These are phyloP conservation scores for Vulpes ferrilata DNA, from an alignment of 2,113 vertebrate genomes.

Conservation along the genomic window DNA sequence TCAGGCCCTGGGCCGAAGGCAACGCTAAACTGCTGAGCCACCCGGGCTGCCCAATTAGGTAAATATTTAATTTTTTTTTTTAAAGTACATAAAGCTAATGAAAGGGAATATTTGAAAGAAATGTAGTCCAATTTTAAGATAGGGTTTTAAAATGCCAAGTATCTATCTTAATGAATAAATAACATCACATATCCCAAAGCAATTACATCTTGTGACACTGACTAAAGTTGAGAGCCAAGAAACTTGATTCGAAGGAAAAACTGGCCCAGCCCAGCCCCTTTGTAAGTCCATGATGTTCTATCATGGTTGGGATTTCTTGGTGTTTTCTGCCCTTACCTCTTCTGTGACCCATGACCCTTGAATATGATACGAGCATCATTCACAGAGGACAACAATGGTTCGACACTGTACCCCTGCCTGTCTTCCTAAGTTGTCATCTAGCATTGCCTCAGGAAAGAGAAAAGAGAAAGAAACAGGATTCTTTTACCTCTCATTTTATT, in stretches of 20 bases:
- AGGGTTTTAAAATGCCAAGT: background rate
- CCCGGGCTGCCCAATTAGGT: background rate
- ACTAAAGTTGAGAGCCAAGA: background rate
- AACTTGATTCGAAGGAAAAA: background rate
- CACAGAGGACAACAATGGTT: fast-evolving
- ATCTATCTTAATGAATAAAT: conserved; percentile 10
- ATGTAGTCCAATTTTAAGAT: background rate
- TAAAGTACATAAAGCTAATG: background rate
- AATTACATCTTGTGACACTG: background rate
- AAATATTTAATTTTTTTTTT: background rate
- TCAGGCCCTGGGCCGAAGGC: too few species aligned
- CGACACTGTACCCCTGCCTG: fast-evolving
- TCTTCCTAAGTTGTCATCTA: background rate
- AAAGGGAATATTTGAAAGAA: conserved; percentile 4
- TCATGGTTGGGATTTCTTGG: background rate
- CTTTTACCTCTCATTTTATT: background rate
- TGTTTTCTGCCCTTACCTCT: background rate
- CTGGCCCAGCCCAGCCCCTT: background rate
- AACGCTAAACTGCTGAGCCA: too few species aligned
- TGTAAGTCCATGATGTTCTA: background rate
- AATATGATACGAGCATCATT: background rate
- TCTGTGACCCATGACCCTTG: background rate
- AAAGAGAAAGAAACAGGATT: background rate
- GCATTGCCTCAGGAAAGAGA: background rate
- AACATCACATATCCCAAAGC: background rate